These are phyloP conservation scores for Tenualosa ilisha DNA, from an alignment of 2,797 vertebrate genomes.

Conservation along the genomic window DNA sequence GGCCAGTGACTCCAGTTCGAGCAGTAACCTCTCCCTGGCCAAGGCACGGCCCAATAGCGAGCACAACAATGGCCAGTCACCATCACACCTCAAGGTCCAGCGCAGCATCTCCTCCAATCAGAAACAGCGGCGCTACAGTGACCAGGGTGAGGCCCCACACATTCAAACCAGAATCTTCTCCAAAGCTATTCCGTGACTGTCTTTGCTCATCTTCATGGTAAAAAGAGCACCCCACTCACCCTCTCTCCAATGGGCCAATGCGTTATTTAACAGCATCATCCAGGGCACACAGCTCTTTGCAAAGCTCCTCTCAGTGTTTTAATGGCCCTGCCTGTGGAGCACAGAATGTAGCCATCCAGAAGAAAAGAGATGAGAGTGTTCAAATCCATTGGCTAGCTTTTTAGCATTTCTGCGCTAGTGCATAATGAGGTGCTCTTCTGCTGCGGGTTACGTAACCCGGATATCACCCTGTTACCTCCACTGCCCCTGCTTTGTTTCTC, in stretches of 20 bases:
- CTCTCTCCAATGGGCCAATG: background rate
- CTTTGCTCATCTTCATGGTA: too few relatives aligned
- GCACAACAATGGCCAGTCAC: conserved; percentile 83
- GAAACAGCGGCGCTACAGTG: conserved; percentile 90
- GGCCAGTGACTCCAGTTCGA: conserved; percentile 86
- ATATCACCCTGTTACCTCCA: background rate
- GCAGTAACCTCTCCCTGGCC: conserved; percentile 86
- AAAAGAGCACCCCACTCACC: too few relatives aligned
- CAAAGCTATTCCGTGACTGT: too few relatives aligned
- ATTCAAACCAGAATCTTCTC: too few relatives aligned
- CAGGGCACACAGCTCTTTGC: too few relatives aligned
- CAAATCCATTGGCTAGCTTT: background rate
- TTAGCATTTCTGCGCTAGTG: background rate
- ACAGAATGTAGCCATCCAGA: background rate
- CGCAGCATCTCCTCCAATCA: conserved; percentile 85
- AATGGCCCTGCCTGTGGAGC: background rate
- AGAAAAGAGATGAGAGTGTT: background rate
- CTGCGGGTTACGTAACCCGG: background rate
- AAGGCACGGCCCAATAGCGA: conserved; percentile 86
- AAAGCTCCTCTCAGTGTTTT: background rate
- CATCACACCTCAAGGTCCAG: conserved; percentile 83
- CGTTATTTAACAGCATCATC: too few relatives aligned
- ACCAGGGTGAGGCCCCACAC: conserved; percentile 79
- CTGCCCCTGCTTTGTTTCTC: background rate
- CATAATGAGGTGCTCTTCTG: too few relatives aligned